Evolutionary conservation across 2,113 vertebrate species (phyloP).

Genomic region (Oreotrochilus melanogaster): DNA sequence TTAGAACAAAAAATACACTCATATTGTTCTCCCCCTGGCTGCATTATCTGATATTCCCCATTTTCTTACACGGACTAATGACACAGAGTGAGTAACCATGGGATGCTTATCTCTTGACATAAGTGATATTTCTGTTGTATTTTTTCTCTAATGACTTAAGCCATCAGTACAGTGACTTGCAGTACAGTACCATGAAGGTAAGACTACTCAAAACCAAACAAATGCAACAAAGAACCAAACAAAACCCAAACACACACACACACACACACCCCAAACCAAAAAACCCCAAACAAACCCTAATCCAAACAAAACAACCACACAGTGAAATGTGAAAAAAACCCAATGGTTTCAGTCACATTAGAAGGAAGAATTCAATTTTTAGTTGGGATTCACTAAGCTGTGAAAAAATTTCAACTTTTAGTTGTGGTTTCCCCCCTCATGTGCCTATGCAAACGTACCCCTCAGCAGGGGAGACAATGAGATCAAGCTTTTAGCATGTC

Average conservation of each 20-base stretch:
- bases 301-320: neutral
- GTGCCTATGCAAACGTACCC: neutral
- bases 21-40: neutral
- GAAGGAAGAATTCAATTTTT: neutral
- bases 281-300: neutral
- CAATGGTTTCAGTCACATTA: neutral
- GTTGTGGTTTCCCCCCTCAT: neutral
- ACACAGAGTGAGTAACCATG: neutral
- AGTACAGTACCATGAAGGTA: neutral
- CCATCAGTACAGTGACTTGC: neutral
- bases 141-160: neutral
- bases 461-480: neutral
- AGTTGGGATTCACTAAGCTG: neutral
- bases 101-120: conserved; percentile 11
- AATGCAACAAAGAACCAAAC: neutral
- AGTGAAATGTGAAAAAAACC: neutral
- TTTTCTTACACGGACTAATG: conserved; percentile 3
- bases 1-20: neutral
- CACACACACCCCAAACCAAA: neutral
- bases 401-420: neutral
- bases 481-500: neutral
- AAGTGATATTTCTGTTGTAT: neutral
- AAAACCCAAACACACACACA: neutral
- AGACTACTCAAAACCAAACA: neutral
- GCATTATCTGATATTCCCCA: neutral